phyloP scores from a whole-genome alignment of 2,888 invertebrate genomes.

The Odontocolon sp. region DNA sequence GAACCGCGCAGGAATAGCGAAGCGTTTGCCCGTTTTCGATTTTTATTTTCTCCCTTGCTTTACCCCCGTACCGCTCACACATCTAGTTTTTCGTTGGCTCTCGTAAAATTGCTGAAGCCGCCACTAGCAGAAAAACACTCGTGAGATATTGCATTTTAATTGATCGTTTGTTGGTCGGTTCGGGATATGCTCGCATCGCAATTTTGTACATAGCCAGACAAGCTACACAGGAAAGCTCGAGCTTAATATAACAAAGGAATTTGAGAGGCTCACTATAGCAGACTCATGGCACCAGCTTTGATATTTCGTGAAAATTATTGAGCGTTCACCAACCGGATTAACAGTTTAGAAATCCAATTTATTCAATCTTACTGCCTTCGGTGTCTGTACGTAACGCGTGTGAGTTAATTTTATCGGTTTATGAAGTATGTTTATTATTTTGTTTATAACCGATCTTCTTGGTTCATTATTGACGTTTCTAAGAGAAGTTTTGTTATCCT shows the following conservation, averaged over 20 bases:
- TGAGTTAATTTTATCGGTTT: not conserved
- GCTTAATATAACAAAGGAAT: not conserved
- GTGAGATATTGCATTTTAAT: conserved; percentile 55
- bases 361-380: not conserved
- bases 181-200: conserved; percentile 3
- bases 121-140: conserved; percentile 8
- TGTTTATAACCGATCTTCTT: not conserved
- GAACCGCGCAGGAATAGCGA: conserved; percentile 5
- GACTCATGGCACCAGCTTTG: too few relatives aligned
- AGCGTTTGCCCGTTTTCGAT: conserved; percentile 25
- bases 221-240: not conserved
- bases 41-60: conserved; percentile 9
- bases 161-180: conserved; percentile 22
- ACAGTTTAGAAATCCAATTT: too few relatives aligned
- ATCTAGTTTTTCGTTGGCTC: conserved; percentile 17
- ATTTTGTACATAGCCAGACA: not conserved
- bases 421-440: not conserved
- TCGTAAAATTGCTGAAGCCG: conserved; percentile 21
- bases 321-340: too few relatives aligned
- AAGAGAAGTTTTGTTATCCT: not conserved
- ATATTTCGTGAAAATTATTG: too few relatives aligned
- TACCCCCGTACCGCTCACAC: not conserved
- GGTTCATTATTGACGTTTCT: not conserved
- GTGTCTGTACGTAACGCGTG: not conserved
- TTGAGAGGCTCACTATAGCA: too few relatives aligned